Evolutionary conservation across 37 sponge, comb jelly and placozoan species (phyloP), one percentile per base, ranked within the genome.

Genomic region (Beroe ovata): DNA sequence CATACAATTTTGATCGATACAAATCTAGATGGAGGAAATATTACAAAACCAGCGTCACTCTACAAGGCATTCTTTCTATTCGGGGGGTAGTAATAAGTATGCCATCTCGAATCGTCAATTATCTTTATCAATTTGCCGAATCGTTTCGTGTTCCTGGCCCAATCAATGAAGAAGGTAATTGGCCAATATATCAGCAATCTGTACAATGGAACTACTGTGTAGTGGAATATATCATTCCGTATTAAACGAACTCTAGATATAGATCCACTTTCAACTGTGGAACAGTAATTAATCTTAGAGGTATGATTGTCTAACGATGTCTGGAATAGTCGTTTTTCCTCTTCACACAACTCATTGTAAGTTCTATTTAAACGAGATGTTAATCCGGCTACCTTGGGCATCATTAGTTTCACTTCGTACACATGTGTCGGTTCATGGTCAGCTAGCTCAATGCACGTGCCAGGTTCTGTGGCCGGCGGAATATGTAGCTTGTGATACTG

Each of bases 201-300:
- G 41, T 77, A 77, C 41, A 77, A 20, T 22, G 84, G 84, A 26
- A 40, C 84, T n/a, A 77, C 26, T 0, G 84, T 77, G n/a, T 77
- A 77, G 28, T 40, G 35, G 21, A n/a, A 77, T 23, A 77, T 0
- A 77, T 77, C 84, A 35, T 77, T 77, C 47, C n/a, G 39, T 0
- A 77, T 32, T 3, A 77, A 25, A 32, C 38, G 26, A 77, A 39
- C 6, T 6, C 38, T 11, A 20, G 84, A 25, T 3, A 77, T n/a
- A 3, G 42, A 39, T 23, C 41, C 29, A n/a, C 26, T 23, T 39
- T 39, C 4, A 11, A 77, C 28, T 21, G 84, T 77, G 18, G 2
- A 41, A n/a, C 54, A 77, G 38, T 77, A 77, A n/a, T 39, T 38
- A 6, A n/a, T 25, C 8, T 21, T 39, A 0, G 11, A 21, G 8